phyloP scores from a whole-genome alignment of 2,888 invertebrate genomes.

The Tipula vernalis region DNA sequence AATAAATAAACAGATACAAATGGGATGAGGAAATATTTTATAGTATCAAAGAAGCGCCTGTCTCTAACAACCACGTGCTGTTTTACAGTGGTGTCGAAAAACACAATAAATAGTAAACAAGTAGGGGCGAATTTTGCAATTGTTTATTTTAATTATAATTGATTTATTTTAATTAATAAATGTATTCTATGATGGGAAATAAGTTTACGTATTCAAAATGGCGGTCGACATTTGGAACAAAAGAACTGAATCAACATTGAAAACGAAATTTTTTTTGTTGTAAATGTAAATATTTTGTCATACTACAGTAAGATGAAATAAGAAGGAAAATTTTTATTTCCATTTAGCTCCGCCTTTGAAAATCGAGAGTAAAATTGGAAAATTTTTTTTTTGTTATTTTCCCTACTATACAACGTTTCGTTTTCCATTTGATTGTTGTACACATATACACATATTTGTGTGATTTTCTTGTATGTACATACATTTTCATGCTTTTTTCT shows the following conservation, averaged over 20 bases:
- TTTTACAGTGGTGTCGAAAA: constrained; percentile 18
- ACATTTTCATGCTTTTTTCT: background rate
- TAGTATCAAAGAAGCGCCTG: constrained; percentile 11
- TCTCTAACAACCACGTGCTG: constrained; percentile 15
- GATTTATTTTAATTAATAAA: background rate
- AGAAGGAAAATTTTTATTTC: background rate
- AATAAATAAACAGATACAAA: constrained; percentile 15
- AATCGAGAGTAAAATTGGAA: background rate
- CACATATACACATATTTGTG: background rate
- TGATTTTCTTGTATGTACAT: background rate
- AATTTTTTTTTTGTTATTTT: background rate
- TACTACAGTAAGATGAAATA: background rate
- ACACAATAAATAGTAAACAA: constrained; percentile 15
- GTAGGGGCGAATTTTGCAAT: background rate
- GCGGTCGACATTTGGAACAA: background rate
- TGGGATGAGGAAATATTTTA: constrained; percentile 15
- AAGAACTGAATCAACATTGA: background rate
- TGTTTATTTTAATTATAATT: background rate
- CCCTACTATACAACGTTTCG: background rate
- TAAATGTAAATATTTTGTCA: background rate
- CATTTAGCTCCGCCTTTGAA: constrained; percentile 9
- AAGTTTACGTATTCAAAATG: background rate
- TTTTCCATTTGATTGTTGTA: background rate
- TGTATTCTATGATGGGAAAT: background rate
- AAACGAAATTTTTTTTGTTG: background rate